Base-by-base conservation (phyloP, 2,888 invertebrate genomes). In the Hofmannophila pseudospretella region DNA sequence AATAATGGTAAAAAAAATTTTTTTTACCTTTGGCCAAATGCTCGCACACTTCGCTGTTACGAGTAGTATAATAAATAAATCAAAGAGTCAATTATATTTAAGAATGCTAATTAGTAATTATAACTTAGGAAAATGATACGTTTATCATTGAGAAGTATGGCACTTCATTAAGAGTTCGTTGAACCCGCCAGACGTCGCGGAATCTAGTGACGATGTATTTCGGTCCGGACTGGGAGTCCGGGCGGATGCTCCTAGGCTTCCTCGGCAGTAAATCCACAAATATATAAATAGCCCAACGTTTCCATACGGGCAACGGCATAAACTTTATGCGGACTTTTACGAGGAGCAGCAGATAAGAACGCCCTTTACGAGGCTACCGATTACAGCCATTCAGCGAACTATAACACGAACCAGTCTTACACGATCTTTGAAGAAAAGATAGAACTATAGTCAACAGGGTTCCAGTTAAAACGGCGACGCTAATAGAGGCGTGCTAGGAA, bases 181-280 rank as follows among this genome's bases (percentile, higher is more conserved):
- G 71, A n/a, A 79, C 78, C 82, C 71, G 58, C 34, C 73, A 75
- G 85, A 81, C 84, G 84, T 78, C 82, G 81, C 77, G 84, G 85
- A 84, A 85, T 85, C 78, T 75, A 78, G 63, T 57, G 66, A 55
- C 57, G 72, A 33, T 54, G 74, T 85, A 85, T 85, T 85, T 85
- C 64, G 67, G 84, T 79, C 14, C n/a, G n/a, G n/a, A n/a, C n/a
- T n/a, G n/a, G n/a, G n/a, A n/a, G n/a, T n/a, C n/a, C 51, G 52
- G 10, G 49, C 80, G 79, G 78, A 78, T 73, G 71, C 73, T 60
- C 70, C 61, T 70, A 74, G 74, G 69, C 73, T 76, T 76, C 73
- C 70, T 72, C 68, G 69, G 59, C 67, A 63, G 64, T 73, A 73
- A 74, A 76, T 76, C 74, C 73, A 73, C 73, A 58, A 71, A 72